Evolutionary conservation across 2,888 invertebrate species (phyloP).

Genomic region (Imbricaverruca yamaguchii): DNA sequence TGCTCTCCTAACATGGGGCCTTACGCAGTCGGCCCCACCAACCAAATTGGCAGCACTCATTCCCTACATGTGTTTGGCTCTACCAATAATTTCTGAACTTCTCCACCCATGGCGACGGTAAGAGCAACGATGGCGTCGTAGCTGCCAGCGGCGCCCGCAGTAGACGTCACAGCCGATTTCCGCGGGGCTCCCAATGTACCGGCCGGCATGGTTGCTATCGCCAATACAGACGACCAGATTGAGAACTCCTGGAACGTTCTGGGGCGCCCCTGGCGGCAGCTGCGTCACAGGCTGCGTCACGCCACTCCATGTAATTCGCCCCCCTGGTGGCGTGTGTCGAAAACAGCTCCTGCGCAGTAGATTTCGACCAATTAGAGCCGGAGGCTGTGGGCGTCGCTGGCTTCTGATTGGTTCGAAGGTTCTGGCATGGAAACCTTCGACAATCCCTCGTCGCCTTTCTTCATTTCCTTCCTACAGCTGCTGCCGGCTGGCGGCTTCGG

Average conservation of each 20-base stretch:
- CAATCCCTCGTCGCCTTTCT: neutral
- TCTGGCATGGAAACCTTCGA: neutral
- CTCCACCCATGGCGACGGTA: too few relatives aligned
- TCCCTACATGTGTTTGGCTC: too few relatives aligned
- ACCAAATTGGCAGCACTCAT: too few relatives aligned
- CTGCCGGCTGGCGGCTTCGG: neutral
- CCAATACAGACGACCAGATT: neutral
- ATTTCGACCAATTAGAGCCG: neutral
- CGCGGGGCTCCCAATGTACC: neutral
- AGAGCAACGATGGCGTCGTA: neutral
- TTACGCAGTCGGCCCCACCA: too few relatives aligned
- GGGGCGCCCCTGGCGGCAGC: neutral
- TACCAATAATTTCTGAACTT: too few relatives aligned
- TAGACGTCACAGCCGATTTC: neutral
- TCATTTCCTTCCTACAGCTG: neutral
- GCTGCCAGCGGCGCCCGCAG: neutral
- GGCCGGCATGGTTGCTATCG: too few relatives aligned
- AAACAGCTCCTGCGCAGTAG: neutral
- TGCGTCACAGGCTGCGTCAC: neutral
- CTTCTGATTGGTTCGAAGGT: neutral
- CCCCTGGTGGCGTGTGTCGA: neutral
- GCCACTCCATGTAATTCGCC: neutral
- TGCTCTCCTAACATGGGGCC: too few relatives aligned
- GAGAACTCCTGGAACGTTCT: neutral
- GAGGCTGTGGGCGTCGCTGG: neutral